These are phyloP conservation scores for Augochlora pura DNA, from an alignment of 1,140 invertebrate genomes.

Conservation along the genomic window DNA sequence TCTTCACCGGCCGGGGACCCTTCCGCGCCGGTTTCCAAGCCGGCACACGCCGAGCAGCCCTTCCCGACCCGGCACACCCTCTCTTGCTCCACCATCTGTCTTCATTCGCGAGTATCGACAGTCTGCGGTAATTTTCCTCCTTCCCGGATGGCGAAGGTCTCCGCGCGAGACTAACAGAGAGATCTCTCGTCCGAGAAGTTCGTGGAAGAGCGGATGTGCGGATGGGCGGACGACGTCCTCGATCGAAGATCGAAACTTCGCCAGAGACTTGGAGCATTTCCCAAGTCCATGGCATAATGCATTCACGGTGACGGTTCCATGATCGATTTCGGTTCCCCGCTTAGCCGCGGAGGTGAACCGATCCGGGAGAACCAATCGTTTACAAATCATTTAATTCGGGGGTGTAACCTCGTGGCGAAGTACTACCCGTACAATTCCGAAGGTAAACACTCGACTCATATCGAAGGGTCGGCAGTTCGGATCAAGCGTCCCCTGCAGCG, in stretches of 20 bases:
- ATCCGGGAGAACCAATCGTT: conserved; percentile 44
- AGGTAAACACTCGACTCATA: background rate
- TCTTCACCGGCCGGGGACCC: conserved; percentile 23
- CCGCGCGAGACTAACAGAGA: background rate
- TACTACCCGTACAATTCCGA: background rate
- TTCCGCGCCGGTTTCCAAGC: conserved; percentile 32
- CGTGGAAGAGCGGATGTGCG: background rate
- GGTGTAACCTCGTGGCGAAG: conserved; percentile 5
- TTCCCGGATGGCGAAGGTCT: background rate
- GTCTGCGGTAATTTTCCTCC: conserved; percentile 28
- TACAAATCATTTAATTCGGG: conserved; percentile 48
- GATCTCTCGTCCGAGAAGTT: background rate
- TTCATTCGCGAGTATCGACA: conserved; percentile 41
- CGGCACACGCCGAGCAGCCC: conserved; percentile 56
- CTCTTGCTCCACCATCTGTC: conserved; percentile 53
- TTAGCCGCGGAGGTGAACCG: background rate
- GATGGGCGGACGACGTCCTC: background rate
- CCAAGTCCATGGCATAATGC: too few relatives aligned
- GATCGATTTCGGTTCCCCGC: background rate
- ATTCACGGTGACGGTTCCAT: background rate
- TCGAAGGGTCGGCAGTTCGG: background rate
- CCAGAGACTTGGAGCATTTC: too few relatives aligned
- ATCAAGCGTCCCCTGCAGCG: background rate
- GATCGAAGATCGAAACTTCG: background rate
- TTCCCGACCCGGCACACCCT: conserved; percentile 23